Conservation (phyloP, 2,113 vertebrate genomes). For the Siniperca chuatsi region DNA sequence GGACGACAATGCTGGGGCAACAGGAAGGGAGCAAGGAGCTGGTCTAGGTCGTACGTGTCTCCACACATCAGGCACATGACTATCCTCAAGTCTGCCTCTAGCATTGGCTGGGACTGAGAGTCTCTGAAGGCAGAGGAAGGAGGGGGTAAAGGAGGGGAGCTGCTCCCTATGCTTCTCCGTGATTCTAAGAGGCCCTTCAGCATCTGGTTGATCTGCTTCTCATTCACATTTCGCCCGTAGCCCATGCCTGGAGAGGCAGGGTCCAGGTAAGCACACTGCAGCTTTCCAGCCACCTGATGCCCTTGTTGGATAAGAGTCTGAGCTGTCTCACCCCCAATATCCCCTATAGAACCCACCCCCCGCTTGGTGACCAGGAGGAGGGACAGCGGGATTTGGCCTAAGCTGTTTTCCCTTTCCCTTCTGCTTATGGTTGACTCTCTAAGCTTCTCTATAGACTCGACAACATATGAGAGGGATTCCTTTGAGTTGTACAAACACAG, state of each 20-base stretch:
- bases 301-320: conserved; percentile 94
- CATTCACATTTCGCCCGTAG: conserved; percentile 92
- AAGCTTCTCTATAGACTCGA: conserved; percentile 95
- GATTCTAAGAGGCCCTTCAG: conserved; percentile 91
- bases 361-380: conserved; percentile 93
- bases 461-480: conserved; percentile 94
- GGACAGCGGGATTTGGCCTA: conserved; percentile 88
- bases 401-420: conserved; percentile 89
- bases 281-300: conserved; percentile 91
- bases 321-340: conserved; percentile 92
- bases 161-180: conserved; percentile 86
- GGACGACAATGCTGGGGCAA: conserved; percentile 89
- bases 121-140: conserved; percentile 87
- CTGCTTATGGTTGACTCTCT: conserved; percentile 89
- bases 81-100: conserved; percentile 90
- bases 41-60: conserved; percentile 90
- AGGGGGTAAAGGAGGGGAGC: conserved; percentile 80
- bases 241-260: conserved; percentile 91
- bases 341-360: conserved; percentile 88
- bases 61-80: conserved; percentile 97
- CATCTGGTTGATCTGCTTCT: conserved; percentile 93
- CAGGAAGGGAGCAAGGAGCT: conserved; percentile 91
- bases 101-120: conserved; percentile 79
- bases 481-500: conserved; percentile 98
- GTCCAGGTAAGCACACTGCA: conserved; percentile 93